Percentiles rank a stretch among this genome's conserved stretches.
These are phyloP conservation scores for Pseudochromis fuscus DNA, from an alignment of 2,797 vertebrate species.

Conservation along the genomic window DNA sequence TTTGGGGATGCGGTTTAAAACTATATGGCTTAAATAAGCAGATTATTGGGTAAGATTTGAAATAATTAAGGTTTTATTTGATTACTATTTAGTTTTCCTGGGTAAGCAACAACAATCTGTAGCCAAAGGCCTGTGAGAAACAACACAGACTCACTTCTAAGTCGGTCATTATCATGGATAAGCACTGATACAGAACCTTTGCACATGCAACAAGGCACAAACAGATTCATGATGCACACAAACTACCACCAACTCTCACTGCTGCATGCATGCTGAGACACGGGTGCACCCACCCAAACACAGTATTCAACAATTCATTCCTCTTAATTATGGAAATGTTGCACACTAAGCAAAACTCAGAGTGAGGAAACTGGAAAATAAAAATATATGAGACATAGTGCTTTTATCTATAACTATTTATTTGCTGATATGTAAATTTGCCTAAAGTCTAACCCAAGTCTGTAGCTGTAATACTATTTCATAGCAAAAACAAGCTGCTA, in stretches of 20 bases:
- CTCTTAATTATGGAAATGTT: constrained; percentile 42
- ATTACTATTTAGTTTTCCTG: constrained; percentile 10
- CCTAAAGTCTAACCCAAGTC: constrained; percentile 5
- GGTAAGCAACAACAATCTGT: constrained; percentile 1
- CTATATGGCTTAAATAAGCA: constrained; percentile 37
- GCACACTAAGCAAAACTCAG: constrained; percentile 31
- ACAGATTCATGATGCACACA: neutral
- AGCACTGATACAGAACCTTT: neutral
- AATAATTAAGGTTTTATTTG: constrained; percentile 40
- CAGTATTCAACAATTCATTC: constrained; percentile 33
- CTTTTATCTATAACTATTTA: constrained; percentile 19
- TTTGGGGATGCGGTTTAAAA: constrained; percentile 44
- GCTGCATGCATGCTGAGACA: constrained; percentile 13
- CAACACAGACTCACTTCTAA: neutral
- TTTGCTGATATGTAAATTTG: constrained; percentile 14
- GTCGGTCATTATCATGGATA: neutral
- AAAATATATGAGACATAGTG: too few species aligned
- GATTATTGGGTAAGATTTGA: constrained; percentile 41
- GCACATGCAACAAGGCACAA: neutral
- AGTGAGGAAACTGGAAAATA: neutral
- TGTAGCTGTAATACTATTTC: constrained; percentile 6
- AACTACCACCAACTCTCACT: neutral
- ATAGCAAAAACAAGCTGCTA: constrained; percentile 60
- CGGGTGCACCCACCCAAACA: constrained; percentile 8
- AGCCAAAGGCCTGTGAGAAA: constrained; percentile 9